A percentile compares a stretch with the other conserved stretches of the same genome.
phyloP scores from a whole-genome alignment of 2,113 vertebrate species.

The Passer montanus region DNA sequence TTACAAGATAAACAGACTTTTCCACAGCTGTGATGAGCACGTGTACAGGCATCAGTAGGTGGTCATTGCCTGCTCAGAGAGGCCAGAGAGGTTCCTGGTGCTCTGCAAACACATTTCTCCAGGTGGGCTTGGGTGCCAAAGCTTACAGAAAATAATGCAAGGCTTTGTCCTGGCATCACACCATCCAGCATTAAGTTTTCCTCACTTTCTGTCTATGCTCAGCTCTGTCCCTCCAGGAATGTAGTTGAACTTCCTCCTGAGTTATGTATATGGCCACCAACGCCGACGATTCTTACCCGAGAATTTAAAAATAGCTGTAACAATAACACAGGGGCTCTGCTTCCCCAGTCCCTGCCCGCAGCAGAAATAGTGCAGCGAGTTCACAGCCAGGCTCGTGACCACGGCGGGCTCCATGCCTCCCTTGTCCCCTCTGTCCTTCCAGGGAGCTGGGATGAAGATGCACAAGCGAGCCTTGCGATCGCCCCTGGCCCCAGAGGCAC shows the following conservation, averaged over 20 bases:
- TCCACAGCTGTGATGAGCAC: background rate
- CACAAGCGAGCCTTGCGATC: rapidly evolving
- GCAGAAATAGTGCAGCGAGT: background rate
- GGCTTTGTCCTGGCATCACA: background rate
- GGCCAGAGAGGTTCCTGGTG: background rate
- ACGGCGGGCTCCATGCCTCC: background rate
- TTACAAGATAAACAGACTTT: background rate
- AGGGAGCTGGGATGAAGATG: background rate
- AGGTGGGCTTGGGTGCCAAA: background rate
- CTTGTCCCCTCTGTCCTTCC: background rate
- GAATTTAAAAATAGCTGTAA: conserved; percentile 45
- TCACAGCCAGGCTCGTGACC: background rate
- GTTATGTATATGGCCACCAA: background rate
- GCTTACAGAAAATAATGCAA: background rate
- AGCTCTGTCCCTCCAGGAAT: background rate
- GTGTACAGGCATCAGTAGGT: background rate
- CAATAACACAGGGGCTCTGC: background rate
- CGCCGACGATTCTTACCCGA: background rate
- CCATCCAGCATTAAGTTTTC: background rate
- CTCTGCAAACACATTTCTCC: background rate
- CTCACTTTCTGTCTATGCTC: background rate
- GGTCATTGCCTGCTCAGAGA: rapidly evolving
- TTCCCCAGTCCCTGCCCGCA: background rate
- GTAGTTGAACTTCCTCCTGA: background rate
- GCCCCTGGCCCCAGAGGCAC: background rate